Percentiles rank a stretch among this genome's conserved stretches.
Evolutionary conservation across 1,140 invertebrate species (phyloP).

Genomic region (Ceratitis capitata): DNA sequence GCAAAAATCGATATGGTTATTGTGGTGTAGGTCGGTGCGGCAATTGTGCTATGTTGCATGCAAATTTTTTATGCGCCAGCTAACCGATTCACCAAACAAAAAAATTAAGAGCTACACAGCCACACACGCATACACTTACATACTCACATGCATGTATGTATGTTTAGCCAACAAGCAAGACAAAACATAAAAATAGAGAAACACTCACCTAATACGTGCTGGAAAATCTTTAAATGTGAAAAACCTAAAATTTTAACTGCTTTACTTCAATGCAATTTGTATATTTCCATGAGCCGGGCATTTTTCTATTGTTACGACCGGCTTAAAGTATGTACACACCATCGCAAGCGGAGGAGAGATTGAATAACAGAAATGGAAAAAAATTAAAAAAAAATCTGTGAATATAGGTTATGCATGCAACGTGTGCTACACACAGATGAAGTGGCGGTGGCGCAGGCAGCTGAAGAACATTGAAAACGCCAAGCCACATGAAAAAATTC

Average conservation of each 20-base stretch:
- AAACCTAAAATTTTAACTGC: constrained; percentile 19
- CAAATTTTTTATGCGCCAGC: constrained; percentile 11
- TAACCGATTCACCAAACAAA: neutral
- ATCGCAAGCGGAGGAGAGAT: neutral
- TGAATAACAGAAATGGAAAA: neutral
- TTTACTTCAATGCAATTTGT: constrained; percentile 38
- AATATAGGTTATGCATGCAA: constrained; percentile 24
- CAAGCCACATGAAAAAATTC: neutral
- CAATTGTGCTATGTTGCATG: constrained; percentile 27
- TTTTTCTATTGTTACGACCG: constrained; percentile 12
- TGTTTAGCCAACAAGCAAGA: too few relatives aligned
- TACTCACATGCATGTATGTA: neutral
- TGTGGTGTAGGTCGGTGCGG: constrained; percentile 8
- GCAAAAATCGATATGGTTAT: constrained; percentile 28
- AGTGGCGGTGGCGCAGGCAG: neutral
- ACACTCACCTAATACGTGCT: neutral
- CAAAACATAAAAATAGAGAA: neutral
- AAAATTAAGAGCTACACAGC: neutral
- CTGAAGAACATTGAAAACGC: constrained; percentile 15
- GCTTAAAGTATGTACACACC: too few relatives aligned
- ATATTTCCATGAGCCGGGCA: constrained; percentile 6
- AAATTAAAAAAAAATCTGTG: neutral
- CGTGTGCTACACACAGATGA: neutral
- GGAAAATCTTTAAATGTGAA: constrained; percentile 13
- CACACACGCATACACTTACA: neutral